Evolutionary conservation across 2,797 vertebrate genomes (phyloP).

Genomic region (Phrynocephalus forsythii): DNA sequence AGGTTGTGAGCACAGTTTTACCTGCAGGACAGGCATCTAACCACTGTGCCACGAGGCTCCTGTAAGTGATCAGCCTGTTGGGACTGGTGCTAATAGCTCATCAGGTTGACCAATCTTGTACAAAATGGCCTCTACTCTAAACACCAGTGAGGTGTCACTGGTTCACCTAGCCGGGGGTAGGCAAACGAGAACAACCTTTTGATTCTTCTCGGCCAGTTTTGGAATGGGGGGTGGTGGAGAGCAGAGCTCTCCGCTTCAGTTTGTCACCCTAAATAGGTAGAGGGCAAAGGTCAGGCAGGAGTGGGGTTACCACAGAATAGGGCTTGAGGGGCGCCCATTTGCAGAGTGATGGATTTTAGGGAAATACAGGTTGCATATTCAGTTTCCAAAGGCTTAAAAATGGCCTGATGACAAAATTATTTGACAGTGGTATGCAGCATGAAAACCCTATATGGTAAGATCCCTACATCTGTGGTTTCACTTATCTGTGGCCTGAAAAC

Average conservation of each 20-base stretch:
- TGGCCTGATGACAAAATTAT: background rate
- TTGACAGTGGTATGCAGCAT: background rate
- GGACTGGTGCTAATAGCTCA: background rate
- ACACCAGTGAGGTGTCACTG: no score
- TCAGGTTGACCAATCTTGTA: no score
- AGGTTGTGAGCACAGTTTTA: no score
- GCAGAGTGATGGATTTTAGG: slow-evolving; percentile 16
- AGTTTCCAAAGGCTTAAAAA: slow-evolving; percentile 18
- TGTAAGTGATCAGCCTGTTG: background rate
- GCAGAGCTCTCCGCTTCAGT: background rate
- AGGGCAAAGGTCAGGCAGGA: background rate
- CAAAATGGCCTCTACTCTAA: no score
- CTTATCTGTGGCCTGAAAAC: no score
- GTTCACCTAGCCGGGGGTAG: no score
- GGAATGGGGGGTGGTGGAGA: background rate
- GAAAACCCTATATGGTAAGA: slow-evolving; percentile 17
- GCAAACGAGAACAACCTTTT: no score
- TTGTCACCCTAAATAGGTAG: background rate
- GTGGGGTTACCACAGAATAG: background rate
- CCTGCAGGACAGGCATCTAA: no score
- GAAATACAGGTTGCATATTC: slow-evolving; percentile 7
- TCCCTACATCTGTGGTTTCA: background rate
- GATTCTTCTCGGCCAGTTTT: background rate
- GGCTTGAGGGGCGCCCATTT: background rate
- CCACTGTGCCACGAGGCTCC: no score